Conservation (phyloP, 2,888 invertebrate species). For the Habroteleia sp. region DNA sequence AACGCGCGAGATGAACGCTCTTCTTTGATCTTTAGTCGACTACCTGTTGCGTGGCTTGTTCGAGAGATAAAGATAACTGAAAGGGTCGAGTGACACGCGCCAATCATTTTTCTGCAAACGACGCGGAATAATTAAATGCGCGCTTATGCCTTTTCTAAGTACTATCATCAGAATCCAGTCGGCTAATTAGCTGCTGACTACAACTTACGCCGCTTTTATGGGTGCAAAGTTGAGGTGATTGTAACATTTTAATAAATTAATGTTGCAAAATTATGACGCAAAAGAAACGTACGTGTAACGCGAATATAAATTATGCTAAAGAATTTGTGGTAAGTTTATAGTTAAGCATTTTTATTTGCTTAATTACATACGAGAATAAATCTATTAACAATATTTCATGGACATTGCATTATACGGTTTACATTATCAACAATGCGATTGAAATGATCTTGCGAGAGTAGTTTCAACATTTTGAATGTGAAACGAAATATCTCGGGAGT, state of each 20-base stretch:
- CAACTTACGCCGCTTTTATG: slow-evolving; percentile 13
- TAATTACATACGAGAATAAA: no score
- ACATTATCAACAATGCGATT: no score
- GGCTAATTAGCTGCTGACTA: slow-evolving; percentile 41
- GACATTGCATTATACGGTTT: no score
- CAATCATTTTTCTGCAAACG: slow-evolving; percentile 56
- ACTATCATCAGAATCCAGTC: slow-evolving; percentile 33
- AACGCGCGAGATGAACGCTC: slow-evolving; percentile 37
- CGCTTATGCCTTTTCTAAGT: slow-evolving; percentile 43
- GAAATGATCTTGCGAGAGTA: no score
- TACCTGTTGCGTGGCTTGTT: slow-evolving; percentile 62
- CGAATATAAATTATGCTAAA: slow-evolving; percentile 1
- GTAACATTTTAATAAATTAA: slow-evolving; percentile 45
- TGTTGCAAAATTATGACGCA: slow-evolving; percentile 30
- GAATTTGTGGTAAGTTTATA: slow-evolving; percentile 1
- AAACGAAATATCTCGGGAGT: no score
- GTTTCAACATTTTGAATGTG: no score
- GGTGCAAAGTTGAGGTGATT: slow-evolving; percentile 31
- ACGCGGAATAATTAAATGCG: slow-evolving; percentile 51
- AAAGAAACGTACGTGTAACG: neutral
- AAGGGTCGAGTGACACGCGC: slow-evolving; percentile 60
- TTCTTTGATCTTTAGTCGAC: slow-evolving; percentile 58
- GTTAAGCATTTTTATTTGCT: no score
- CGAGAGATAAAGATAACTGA: slow-evolving; percentile 58
- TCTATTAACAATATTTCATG: no score